A percentile compares a stretch with the other conserved stretches of the same genome.
phyloP scores from a whole-genome alignment of 2,888 invertebrate species.

The Orthonychiurus folsomi region DNA sequence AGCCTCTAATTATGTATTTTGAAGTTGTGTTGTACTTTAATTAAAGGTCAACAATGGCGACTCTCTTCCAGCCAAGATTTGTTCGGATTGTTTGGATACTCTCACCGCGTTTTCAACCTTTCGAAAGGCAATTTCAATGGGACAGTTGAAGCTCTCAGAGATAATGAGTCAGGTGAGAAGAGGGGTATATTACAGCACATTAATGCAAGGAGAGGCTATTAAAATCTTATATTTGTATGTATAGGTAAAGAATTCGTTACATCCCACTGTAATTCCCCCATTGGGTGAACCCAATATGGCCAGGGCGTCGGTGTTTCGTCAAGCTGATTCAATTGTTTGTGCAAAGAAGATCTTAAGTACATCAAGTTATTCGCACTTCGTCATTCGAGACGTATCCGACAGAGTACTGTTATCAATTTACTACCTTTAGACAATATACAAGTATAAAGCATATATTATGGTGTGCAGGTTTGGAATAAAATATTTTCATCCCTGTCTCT shows the following conservation, averaged over 20 bases:
- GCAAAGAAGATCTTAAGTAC: slow-evolving; percentile 23
- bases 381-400: slow-evolving; percentile 21
- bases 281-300: slow-evolving; percentile 28
- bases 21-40: no score
- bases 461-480: slow-evolving; percentile 26
- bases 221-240: neutral
- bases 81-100: slow-evolving; percentile 28
- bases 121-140: slow-evolving; percentile 25
- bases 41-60: slow-evolving; percentile 24
- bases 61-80: slow-evolving; percentile 25
- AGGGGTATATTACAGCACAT: neutral
- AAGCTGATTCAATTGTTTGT: slow-evolving; percentile 21
- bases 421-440: no score
- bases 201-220: neutral
- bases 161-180: slow-evolving; percentile 24
- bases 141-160: slow-evolving; percentile 24
- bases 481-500: slow-evolving; percentile 22
- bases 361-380: slow-evolving; percentile 28
- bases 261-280: slow-evolving; percentile 25
- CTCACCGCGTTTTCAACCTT: slow-evolving; percentile 28
- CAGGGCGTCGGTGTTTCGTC: slow-evolving; percentile 23
- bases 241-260: slow-evolving; percentile 24
- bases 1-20: neutral
- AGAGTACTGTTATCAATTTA: no score
- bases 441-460: no score